Conservation (phyloP, 2,888 invertebrate species). For the Neocrepidodera transversa region DNA sequence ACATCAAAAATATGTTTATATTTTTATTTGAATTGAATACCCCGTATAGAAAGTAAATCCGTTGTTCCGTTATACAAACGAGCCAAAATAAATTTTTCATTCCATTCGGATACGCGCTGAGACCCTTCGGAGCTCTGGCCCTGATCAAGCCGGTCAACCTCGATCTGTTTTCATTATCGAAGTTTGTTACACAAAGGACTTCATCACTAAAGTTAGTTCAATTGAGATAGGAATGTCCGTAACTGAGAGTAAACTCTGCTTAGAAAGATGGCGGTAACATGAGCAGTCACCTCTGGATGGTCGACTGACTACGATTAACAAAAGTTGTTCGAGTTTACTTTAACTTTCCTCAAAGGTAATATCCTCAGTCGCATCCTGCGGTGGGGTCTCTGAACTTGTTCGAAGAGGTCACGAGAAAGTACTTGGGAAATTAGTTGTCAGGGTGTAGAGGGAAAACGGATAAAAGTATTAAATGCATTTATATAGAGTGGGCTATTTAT, state of each 20-base stretch:
- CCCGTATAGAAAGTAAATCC: no score
- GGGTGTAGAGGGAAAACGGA: constrained; percentile 1
- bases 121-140: not conserved
- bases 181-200: constrained; percentile 35
- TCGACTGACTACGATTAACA: constrained; percentile 29
- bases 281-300: constrained; percentile 25
- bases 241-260: constrained; percentile 29
- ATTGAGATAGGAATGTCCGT: constrained; percentile 31
- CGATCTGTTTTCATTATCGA: constrained; percentile 35
- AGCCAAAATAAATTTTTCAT: not conserved
- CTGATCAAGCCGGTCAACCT: constrained; percentile 14
- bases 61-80: not conserved
- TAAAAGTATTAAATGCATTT: not conserved
- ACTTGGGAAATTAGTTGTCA: constrained; percentile 12
- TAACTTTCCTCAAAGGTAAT: constrained; percentile 34
- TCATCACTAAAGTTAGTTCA: constrained; percentile 29
- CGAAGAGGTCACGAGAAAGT: constrained; percentile 14
- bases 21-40: no score
- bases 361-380: constrained; percentile 28
- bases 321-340: constrained; percentile 31
- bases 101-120: not conserved
- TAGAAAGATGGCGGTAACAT: constrained; percentile 25
- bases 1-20: no score
- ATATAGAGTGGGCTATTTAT: no score
- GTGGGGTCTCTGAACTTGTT: constrained; percentile 26